Base-by-base conservation (phyloP, 2,888 invertebrate genomes). In the Drosophila greeni region DNA sequence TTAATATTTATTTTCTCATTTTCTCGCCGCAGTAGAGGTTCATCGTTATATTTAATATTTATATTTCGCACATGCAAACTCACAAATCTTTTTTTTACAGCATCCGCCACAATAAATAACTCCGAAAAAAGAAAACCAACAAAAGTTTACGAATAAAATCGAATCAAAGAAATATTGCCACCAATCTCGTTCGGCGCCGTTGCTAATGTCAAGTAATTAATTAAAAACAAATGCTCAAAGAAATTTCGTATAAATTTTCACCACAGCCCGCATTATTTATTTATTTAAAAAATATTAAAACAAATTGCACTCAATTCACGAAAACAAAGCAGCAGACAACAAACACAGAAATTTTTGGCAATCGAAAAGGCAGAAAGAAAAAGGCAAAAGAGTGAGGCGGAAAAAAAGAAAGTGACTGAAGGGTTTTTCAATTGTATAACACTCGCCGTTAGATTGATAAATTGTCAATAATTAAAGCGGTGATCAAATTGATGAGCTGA, bases 391-490 rank as follows among this genome's bases (percentile, higher is more conserved):
- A 37, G 37, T 14, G 33, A 24, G 24, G 47, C n/a, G 26, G 6
- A 31, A 36, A 40, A 66, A 66, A 69, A 69, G 67, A 67, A 67
- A 67, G 67, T 54, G 52, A 53, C 70, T 67, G 67, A 61, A 67
- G 70, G 61, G 70, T 64, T 58, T 58, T 71, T 34, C 58, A 75
- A 75, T 83, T 83, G 66, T 70, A 67, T 70, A 79, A 81, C 70
- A 55, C 66, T 71, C 55, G 58, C 71, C 70, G 70, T 71, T 68
- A 65, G 49, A 71, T 67, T 67, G 67, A 67, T 67, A 67, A 67
- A 67, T 67, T 67, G 67, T 67, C 70, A 67, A 67, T 67, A 67
- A 67, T 67, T 67, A 67, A 67, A 54, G 67, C 53, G 70, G 61
- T 34, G 42, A 60, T 61, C 61, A 58, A 66, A 66, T 43, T 52